Conservation (phyloP, 2,797 vertebrate species). For the Okamejei kenojei region DNA sequence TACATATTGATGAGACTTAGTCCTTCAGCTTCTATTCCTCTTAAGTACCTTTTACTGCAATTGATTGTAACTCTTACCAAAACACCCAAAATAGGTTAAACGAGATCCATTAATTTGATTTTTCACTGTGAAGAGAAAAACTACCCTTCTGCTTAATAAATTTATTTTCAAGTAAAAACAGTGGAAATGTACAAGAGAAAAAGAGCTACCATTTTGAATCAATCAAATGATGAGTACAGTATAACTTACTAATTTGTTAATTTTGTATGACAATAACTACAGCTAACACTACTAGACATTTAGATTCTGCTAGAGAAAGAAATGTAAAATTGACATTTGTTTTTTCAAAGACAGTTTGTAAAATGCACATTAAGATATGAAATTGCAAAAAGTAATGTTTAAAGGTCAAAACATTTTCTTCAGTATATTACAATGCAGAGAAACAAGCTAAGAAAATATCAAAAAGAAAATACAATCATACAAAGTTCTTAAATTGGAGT, state of each 20-base stretch:
- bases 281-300: conserved; percentile 36
- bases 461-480: conserved; percentile 29
- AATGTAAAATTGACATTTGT: conserved; percentile 33
- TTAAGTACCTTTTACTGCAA: neutral
- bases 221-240: conserved; percentile 25
- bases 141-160: conserved; percentile 41
- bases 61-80: neutral
- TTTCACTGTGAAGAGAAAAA: conserved; percentile 26
- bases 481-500: conserved; percentile 32
- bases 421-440: conserved; percentile 32
- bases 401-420: conserved; percentile 34
- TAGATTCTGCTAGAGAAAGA: conserved; percentile 25
- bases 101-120: neutral
- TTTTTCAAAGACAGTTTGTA: conserved; percentile 33
- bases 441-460: conserved; percentile 39
- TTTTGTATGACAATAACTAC: conserved; percentile 37
- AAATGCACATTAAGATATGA: conserved; percentile 35
- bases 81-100: conserved; percentile 15
- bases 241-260: conserved; percentile 35
- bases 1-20: neutral
- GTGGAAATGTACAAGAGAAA: conserved; percentile 49
- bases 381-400: conserved; percentile 38
- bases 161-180: conserved; percentile 63
- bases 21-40: neutral
- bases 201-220: conserved; percentile 30